Base-by-base conservation (phyloP, 1,140 invertebrate species). In the Episyrphus balteatus region DNA sequence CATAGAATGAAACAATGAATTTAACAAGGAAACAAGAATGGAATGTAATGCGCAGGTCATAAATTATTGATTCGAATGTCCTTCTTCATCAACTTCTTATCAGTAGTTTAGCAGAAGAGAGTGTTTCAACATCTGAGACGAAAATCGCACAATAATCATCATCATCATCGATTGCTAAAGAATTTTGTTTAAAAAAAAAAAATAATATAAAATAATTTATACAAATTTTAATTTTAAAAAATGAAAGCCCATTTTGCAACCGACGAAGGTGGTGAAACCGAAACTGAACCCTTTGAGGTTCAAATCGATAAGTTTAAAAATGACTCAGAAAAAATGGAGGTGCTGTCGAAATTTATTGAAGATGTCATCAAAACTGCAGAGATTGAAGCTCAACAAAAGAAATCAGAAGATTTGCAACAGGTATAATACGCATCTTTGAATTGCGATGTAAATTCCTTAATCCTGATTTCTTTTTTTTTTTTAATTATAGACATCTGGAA, bases 221-320 rank as follows among this genome's bases (percentile, higher is more conserved):
- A 19, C 37, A 42, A 41, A 41, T 13, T 15, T 17, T 17, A 14
- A 41, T 15, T 17, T 32, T 8, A 39, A 59, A n/a, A 55, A 54
- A 66, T 66, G 62, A 60, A 61, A 26, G 62, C 62, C n/a, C 58
- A 61, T 51, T 66, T 66, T 48, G 62, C 62, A 15, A 8, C 37
- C 32, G 38, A 3, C 8, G 18, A 5, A 31, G 13, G 21, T 14
- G 34, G n/a, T n/a, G n/a, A n/a, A n/a, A n/a, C n/a, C n/a, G n/a
- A 36, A 36, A 11, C 3, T 26, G 31, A 46, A 10, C 17, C 34
- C n/a, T 34, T 66, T 39, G 58, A 66, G 50, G 33, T 51, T 12
- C 54, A 62, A 49, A 66, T 66, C 21, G 56, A 58, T 44, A 50
- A 61, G 19, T 66, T 66, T 17, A 66, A 63, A 48, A 53, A 56